Evolutionary conservation across 2,113 vertebrate genomes (phyloP).

Genomic region (Protomyctophum bolini): DNA sequence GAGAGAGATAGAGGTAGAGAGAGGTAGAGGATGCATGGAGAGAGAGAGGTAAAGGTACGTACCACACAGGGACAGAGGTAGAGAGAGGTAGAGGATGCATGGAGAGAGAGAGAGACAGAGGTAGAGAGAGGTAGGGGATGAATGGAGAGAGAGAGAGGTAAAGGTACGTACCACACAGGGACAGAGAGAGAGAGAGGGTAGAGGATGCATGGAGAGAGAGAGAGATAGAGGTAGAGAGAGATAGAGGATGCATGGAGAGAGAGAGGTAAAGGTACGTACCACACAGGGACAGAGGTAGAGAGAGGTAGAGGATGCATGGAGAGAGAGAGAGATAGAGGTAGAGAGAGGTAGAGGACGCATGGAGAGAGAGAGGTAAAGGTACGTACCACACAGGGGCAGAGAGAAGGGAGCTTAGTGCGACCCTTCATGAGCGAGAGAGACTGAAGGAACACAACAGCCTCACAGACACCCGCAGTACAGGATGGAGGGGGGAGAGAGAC

Average conservation of each 20-base stretch:
- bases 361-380: constrained; percentile 48
- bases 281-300: too few relatives aligned
- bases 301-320: too few relatives aligned
- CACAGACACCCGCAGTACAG: constrained; percentile 79
- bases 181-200: too few relatives aligned
- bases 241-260: too few relatives aligned
- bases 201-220: constrained; percentile 58
- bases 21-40: too few relatives aligned
- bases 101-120: constrained; percentile 4
- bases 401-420: constrained; percentile 82
- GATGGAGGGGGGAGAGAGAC: constrained; percentile 28
- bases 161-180: too few relatives aligned
- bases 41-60: too few relatives aligned
- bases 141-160: constrained; percentile 60
- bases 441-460: constrained; percentile 74
- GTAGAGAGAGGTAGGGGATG: too few relatives aligned
- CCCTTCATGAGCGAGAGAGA: constrained; percentile 84
- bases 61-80: too few relatives aligned
- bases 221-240: constrained; percentile 62
- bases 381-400: constrained; percentile 86
- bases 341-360: constrained; percentile 49
- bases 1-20: constrained; percentile 60
- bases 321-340: constrained; percentile 54
- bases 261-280: too few relatives aligned
- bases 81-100: too few relatives aligned